Conservation (phyloP, 2,888 invertebrate genomes). For the Cheilosia soror region DNA sequence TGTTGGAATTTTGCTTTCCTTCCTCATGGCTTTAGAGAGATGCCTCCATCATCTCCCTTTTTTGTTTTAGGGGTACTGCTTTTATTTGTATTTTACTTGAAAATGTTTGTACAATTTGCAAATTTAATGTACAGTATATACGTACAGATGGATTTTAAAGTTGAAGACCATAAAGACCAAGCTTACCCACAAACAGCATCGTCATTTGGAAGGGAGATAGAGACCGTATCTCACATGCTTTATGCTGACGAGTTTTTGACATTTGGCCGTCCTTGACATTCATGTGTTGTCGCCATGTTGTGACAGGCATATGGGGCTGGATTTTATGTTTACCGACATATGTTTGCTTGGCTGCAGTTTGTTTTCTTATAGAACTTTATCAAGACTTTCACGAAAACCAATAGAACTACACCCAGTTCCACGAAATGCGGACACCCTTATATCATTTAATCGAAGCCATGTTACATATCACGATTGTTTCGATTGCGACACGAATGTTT, state of each 20-base stretch:
- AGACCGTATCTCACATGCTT: neutral
- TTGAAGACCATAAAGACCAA: neutral
- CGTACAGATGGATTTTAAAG: neutral
- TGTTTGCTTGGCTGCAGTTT: slow-evolving; percentile 29
- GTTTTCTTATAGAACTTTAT: slow-evolving; percentile 23
- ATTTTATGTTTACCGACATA: slow-evolving; percentile 18
- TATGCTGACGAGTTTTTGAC: slow-evolving; percentile 23
- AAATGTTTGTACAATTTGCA: neutral
- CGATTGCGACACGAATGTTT: no score
- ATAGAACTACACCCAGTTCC: no score
- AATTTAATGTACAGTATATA: neutral
- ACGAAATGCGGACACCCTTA: no score
- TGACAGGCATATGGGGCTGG: slow-evolving; percentile 28
- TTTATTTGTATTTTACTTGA: slow-evolving; percentile 20
- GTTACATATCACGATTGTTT: no score
- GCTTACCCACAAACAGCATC: neutral
- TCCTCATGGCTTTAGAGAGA: slow-evolving; percentile 21
- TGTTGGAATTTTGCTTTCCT: slow-evolving; percentile 47
- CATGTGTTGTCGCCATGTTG: slow-evolving; percentile 35
- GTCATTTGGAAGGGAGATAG: neutral
- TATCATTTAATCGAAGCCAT: no score
- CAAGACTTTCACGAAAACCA: neutral
- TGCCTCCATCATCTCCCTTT: slow-evolving; percentile 38
- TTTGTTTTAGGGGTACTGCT: slow-evolving; percentile 8
- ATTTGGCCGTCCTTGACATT: slow-evolving; percentile 52